Conservation (phyloP, 2,888 invertebrate species). For the Acronicta leporina region DNA sequence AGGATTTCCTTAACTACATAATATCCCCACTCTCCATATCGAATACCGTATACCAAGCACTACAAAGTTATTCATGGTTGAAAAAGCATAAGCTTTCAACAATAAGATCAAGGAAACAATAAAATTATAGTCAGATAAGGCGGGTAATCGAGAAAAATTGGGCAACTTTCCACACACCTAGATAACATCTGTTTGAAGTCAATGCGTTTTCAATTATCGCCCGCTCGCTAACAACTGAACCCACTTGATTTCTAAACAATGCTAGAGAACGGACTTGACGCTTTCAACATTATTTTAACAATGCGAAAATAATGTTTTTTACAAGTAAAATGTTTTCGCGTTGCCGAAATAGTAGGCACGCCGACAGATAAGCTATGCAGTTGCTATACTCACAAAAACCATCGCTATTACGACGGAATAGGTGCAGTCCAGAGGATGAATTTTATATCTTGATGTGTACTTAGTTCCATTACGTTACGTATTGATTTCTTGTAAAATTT, state of each 20-base stretch:
- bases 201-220: constrained; percentile 83
- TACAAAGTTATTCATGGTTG: constrained; percentile 36
- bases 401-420: too few relatives aligned
- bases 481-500: too few relatives aligned
- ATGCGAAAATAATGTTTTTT: constrained; percentile 17
- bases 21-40: too few relatives aligned
- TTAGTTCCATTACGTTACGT: too few relatives aligned
- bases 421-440: too few relatives aligned
- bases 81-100: constrained; percentile 20
- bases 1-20: too few relatives aligned
- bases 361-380: too few relatives aligned
- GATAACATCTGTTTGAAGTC: constrained; percentile 49
- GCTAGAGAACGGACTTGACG: constrained; percentile 56
- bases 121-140: constrained; percentile 54
- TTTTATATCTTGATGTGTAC: too few relatives aligned
- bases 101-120: constrained; percentile 49
- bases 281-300: constrained; percentile 39
- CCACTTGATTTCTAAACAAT: constrained; percentile 75
- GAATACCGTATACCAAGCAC: constrained; percentile 1
- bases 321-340: neutral
- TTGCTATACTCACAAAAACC: too few relatives aligned
- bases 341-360: neutral
- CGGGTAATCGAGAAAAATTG: constrained; percentile 39
- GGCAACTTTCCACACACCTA: constrained; percentile 39
- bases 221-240: constrained; percentile 66